These are phyloP conservation scores for Arge pagana DNA, from an alignment of 2,888 invertebrate genomes.

Conservation along the genomic window DNA sequence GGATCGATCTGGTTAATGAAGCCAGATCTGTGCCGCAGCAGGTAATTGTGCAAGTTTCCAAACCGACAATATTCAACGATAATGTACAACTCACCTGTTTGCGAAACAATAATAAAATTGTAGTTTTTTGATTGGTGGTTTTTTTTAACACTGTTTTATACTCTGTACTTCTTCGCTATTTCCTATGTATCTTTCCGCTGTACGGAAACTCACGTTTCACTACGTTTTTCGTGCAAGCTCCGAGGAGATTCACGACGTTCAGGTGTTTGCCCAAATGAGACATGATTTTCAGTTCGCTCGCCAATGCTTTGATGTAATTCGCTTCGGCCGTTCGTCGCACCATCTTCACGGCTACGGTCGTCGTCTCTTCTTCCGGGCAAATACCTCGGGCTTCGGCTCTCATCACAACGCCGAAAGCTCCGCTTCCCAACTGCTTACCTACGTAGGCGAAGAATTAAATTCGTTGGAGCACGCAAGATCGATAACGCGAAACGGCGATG, in stretches of 20 bases:
- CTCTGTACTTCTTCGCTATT: neutral
- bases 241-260: slow-evolving; percentile 65
- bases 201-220: slow-evolving; percentile 53
- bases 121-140: too few species aligned
- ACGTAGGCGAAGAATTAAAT: slow-evolving; percentile 6
- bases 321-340: slow-evolving; percentile 62
- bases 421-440: slow-evolving; percentile 65
- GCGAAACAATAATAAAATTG: neutral
- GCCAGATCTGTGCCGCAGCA: slow-evolving; percentile 59
- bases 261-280: slow-evolving; percentile 65
- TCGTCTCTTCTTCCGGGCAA: slow-evolving; percentile 50
- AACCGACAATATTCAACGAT: slow-evolving; percentile 66
- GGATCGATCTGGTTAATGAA: slow-evolving; percentile 60
- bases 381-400: slow-evolving; percentile 63
- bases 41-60: slow-evolving; percentile 63
- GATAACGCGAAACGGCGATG: too few species aligned
- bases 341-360: slow-evolving; percentile 66
- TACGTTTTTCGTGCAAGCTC: slow-evolving; percentile 62
- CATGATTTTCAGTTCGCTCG: slow-evolving; percentile 66
- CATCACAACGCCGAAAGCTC: slow-evolving; percentile 66
- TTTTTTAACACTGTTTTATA: too few species aligned
- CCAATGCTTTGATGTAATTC: slow-evolving; percentile 61
- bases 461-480: too few species aligned
- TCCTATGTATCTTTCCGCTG: neutral
- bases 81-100: slow-evolving; percentile 60